Evolutionary conservation across 2,888 invertebrate genomes (phyloP).

Genomic region (Archips xylosteana): DNA sequence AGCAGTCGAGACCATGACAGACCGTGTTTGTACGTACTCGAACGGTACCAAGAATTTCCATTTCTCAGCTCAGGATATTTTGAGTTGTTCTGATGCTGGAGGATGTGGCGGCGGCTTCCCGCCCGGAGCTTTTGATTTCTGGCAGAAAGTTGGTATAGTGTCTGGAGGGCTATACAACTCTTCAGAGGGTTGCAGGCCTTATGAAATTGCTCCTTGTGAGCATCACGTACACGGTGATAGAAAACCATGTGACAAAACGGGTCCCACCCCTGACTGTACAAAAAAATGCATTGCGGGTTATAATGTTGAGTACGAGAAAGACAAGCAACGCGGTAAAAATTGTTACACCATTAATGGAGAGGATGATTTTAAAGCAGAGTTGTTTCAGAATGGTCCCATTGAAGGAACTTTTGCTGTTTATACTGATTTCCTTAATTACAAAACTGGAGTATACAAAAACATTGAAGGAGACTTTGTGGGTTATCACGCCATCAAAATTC

Average conservation of each 20-base stretch:
- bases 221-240: slow-evolving; percentile 94
- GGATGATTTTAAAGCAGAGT: slow-evolving; percentile 91
- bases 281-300: slow-evolving; percentile 89
- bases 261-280: slow-evolving; percentile 91
- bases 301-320: slow-evolving; percentile 88
- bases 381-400: slow-evolving; percentile 94
- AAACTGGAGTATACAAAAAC: slow-evolving; percentile 90
- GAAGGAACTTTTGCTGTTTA: slow-evolving; percentile 96
- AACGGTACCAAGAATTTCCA: no score
- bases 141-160: slow-evolving; percentile 93
- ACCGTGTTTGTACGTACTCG: no score
- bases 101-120: slow-evolving; percentile 83
- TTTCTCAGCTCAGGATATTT: no score
- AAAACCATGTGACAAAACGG: slow-evolving; percentile 88
- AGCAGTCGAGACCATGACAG: no score
- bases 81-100: no score
- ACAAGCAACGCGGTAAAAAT: slow-evolving; percentile 90
- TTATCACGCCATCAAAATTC: slow-evolving; percentile 94
- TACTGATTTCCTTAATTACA: slow-evolving; percentile 93
- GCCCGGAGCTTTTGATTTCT: slow-evolving; percentile 94
- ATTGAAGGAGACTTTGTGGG: slow-evolving; percentile 90
- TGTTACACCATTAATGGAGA: slow-evolving; percentile 87
- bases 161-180: slow-evolving; percentile 94
- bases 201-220: slow-evolving; percentile 94
- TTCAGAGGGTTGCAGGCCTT: slow-evolving; percentile 94